phyloP scores from a whole-genome alignment of 1,140 invertebrate genomes.

The Cephus cinctus region DNA sequence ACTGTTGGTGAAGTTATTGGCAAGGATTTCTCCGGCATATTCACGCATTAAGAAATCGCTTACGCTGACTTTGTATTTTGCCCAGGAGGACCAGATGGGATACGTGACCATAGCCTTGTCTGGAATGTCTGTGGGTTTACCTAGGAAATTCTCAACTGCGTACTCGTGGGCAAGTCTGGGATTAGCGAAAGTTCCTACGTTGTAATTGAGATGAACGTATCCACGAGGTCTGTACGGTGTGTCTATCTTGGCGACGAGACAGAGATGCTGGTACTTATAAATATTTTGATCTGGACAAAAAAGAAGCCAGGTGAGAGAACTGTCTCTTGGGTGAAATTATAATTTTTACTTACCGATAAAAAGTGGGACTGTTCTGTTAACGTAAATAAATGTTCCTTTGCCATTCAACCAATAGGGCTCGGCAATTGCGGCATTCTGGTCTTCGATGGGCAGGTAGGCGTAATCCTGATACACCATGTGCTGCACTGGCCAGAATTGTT shows the following conservation, averaged over 20 bases:
- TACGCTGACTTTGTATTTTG: conserved; percentile 71
- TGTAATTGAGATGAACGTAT: conserved; percentile 67
- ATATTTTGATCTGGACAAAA: conserved; percentile 73
- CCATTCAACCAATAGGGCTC: conserved; percentile 79
- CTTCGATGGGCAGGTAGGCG: conserved; percentile 64
- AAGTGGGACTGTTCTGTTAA: conserved; percentile 64
- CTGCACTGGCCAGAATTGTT: conserved; percentile 70
- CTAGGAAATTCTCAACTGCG: conserved; percentile 60
- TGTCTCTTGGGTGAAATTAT: too few relatives aligned
- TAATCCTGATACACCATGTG: conserved; percentile 59
- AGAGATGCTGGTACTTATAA: conserved; percentile 59
- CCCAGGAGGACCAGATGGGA: conserved; percentile 93
- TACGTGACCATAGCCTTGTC: conserved; percentile 70
- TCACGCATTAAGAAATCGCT: conserved; percentile 66
- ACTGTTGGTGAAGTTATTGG: conserved; percentile 71
- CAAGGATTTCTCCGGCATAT: conserved; percentile 71
- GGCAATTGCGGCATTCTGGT: conserved; percentile 63
- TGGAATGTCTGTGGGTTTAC: conserved; percentile 65
- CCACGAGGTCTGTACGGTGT: conserved; percentile 55
- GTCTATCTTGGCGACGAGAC: conserved; percentile 60
- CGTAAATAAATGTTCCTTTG: conserved; percentile 64
- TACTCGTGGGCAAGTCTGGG: conserved; percentile 63
- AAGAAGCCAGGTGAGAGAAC: too few relatives aligned
- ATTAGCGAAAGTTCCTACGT: conserved; percentile 60
- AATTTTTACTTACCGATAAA: too few relatives aligned